Evolutionary conservation across 2,797 vertebrate genomes (phyloP), one percentile per base, ranked within the genome.

Genomic region (Tapera naevia): DNA sequence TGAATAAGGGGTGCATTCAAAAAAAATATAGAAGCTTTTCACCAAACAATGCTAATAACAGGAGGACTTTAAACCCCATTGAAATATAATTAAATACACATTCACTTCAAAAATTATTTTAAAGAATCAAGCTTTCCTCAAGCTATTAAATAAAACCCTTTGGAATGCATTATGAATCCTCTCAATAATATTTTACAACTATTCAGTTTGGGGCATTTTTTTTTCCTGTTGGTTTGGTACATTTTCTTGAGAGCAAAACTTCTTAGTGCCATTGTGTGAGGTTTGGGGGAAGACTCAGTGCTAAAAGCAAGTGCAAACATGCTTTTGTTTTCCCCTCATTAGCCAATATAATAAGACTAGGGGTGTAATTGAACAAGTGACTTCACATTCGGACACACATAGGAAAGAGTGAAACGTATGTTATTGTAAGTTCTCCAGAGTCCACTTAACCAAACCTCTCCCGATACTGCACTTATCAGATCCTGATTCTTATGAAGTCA

Each of bases 141-240:
- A 69, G 53, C 60, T 73, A 74, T 94, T 96, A 54, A 81, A 2
- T 64, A 85, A 93, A 72, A 25, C 75, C 81, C 32, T 58, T 90
- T 81, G 75, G 74, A 95, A 93, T 75, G 54, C 61, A 81, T 93
- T 94, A 95, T 62, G 23, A 88, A 67, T 56, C 78, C 46, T 92
- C 97, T 96, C 87, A 94, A 86, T 82, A 96, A 95, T 74, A 87
- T 94, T 97, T 97, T 96, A 87, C 12, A 95, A 48, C 30, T 76
- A 80, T 88, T 95, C 70, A 61, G 23, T 50, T 90, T 53, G 11
- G 16, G 17, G 22, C 78, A 41, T 37, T 46, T 30, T 89, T 78
- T 91, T 91, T 92, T 82, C 51, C 89, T 93, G 56, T 87, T 92
- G 91, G 54, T 60, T 94, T 79, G 19, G 85, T 91, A 89, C 48